Evolutionary conservation across 2,113 vertebrate species (phyloP).

Genomic region (Edolisoma coerulescens): DNA sequence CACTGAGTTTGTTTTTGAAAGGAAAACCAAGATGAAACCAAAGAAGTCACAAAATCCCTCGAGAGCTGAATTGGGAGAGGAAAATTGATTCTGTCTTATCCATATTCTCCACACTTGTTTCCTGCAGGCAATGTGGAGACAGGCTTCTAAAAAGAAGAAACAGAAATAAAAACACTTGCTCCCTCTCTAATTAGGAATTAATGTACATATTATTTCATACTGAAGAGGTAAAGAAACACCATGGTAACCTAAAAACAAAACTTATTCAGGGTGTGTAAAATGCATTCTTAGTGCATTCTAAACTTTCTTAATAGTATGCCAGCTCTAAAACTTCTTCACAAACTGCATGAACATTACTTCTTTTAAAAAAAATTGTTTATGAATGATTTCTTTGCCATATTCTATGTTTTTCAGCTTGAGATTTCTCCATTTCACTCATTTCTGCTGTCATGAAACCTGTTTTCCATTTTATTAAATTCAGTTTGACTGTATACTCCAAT

Average conservation of each 20-base stretch:
- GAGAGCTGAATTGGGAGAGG: not conserved
- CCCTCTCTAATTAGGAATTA: not conserved
- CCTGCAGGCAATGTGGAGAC: not conserved
- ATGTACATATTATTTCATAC: not conserved
- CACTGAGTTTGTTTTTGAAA: not conserved
- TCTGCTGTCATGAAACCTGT: not conserved
- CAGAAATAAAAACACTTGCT: not conserved
- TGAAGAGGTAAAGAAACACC: not conserved
- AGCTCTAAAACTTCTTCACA: not conserved
- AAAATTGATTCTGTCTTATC: not conserved
- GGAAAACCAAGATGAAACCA: not conserved
- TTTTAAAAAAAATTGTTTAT: not conserved
- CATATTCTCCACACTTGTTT: not conserved
- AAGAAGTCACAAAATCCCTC: not conserved
- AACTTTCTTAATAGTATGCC: not conserved
- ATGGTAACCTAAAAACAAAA: not conserved
- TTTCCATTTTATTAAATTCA: constrained; percentile 17
- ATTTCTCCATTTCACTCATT: not conserved
- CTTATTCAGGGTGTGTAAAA: not conserved
- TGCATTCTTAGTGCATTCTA: not conserved
- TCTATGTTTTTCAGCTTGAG: not conserved
- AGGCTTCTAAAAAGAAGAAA: not conserved
- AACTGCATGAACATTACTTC: not conserved
- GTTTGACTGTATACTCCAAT: not conserved
- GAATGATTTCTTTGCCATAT: not conserved